These are phyloP conservation scores for Betta splendens DNA, from an alignment of 2,797 vertebrate species.

Conservation along the genomic window DNA sequence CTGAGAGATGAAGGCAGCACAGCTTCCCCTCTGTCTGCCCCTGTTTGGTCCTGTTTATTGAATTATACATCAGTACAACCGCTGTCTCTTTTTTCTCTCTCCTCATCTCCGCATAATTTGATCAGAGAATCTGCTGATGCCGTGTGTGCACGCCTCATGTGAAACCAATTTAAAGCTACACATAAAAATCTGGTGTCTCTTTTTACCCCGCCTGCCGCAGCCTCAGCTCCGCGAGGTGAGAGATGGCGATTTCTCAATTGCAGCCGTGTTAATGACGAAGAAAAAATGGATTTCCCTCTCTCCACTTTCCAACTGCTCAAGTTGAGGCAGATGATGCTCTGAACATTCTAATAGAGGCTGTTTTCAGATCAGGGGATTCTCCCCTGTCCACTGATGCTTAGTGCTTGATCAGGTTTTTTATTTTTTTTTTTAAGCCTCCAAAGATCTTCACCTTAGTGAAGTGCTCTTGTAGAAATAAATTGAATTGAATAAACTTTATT, in stretches of 20 bases:
- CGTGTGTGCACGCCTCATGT: conserved; percentile 87
- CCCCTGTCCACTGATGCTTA: no score
- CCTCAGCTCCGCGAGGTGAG: conserved; percentile 27
- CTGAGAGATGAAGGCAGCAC: conserved; percentile 64
- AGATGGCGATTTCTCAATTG: background rate
- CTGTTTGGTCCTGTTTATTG: conserved; percentile 80
- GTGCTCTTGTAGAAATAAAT: no score
- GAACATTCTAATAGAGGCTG: no score
- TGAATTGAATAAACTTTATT: no score
- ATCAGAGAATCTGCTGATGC: conserved; percentile 90
- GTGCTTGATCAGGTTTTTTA: no score
- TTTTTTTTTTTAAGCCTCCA: no score
- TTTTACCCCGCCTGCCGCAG: conserved; percentile 20
- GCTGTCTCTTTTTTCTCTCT: conserved; percentile 69
- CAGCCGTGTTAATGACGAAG: background rate
- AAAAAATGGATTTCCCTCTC: no score
- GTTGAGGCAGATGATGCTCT: no score
- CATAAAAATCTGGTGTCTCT: conserved; percentile 71
- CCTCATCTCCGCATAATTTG: conserved; percentile 84
- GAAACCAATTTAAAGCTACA: conserved; percentile 88
- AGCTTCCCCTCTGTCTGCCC: conserved; percentile 70
- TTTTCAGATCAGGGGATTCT: no score
- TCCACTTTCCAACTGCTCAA: no score
- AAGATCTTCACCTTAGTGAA: no score
- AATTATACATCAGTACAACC: conserved; percentile 87